Conservation (phyloP, 2,888 invertebrate species). For the Priocnemis perturbator region DNA sequence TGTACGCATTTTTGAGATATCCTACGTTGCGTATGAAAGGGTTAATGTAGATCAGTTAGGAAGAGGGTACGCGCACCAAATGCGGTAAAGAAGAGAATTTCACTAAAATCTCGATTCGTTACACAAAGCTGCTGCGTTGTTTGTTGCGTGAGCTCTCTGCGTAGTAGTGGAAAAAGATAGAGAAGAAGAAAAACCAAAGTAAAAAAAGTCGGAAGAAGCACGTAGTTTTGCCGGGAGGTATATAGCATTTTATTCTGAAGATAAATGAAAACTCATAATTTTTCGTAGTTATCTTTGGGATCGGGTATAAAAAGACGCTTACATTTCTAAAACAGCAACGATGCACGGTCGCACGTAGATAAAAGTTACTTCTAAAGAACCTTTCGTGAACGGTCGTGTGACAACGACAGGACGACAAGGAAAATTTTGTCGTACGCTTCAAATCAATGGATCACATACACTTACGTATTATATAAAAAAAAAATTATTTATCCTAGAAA, state of each 20-base stretch:
- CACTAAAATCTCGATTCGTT: too few relatives aligned
- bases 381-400: too few relatives aligned
- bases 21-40: too few relatives aligned
- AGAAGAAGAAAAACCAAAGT: neutral
- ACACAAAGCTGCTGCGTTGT: neutral
- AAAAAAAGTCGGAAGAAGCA: neutral
- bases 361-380: constrained; percentile 9
- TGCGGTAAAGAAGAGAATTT: too few relatives aligned
- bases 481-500: too few relatives aligned
- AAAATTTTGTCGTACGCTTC: too few relatives aligned
- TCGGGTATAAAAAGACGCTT: constrained; percentile 60
- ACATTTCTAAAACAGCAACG: constrained; percentile 46
- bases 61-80: too few relatives aligned
- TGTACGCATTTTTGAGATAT: too few relatives aligned
- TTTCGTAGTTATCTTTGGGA: constrained; percentile 59
- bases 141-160: neutral
- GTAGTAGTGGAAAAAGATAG: neutral
- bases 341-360: constrained; percentile 18
- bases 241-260: constrained; percentile 44
- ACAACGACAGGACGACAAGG: too few relatives aligned
- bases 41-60: too few relatives aligned
- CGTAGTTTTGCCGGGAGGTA: constrained; percentile 4
- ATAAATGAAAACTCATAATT: constrained; percentile 39
- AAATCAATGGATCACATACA: too few relatives aligned
- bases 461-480: too few relatives aligned